Percentiles rank a stretch among this genome's conserved stretches.
These are phyloP conservation scores for Eonycteris spelaea DNA, from an alignment of 2,113 vertebrate species.

Conservation along the genomic window DNA sequence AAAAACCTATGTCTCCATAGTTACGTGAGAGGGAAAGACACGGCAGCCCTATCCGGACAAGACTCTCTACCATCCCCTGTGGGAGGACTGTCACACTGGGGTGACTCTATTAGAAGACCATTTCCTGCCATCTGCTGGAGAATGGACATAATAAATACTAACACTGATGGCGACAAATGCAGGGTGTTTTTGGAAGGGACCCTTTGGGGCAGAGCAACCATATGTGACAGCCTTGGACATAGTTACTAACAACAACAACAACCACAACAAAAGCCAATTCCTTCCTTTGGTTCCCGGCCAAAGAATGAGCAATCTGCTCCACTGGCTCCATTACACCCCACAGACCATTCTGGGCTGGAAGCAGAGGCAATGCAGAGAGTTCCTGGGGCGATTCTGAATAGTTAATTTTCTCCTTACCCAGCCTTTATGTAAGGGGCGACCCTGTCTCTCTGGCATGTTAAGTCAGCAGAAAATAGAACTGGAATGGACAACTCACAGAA, in stretches of 20 bases:
- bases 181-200: neutral
- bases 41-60: too few relatives aligned
- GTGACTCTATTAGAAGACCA: neutral
- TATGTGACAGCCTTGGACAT: neutral
- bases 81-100: neutral
- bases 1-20: neutral
- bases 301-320: neutral
- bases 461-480: neutral
- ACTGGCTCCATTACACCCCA: neutral
- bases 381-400: neutral
- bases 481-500: neutral
- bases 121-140: constrained; percentile 51
- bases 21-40: neutral
- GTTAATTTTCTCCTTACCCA: neutral
- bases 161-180: neutral
- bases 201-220: neutral
- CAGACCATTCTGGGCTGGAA: too few relatives aligned
- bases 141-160: neutral
- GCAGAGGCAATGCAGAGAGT: neutral
- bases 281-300: neutral
- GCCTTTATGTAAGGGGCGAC: neutral
- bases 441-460: neutral
- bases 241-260: neutral
- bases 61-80: neutral
- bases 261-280: neutral